phyloP scores from a whole-genome alignment of 2,888 invertebrate genomes.

The Agriotes lineatus region DNA sequence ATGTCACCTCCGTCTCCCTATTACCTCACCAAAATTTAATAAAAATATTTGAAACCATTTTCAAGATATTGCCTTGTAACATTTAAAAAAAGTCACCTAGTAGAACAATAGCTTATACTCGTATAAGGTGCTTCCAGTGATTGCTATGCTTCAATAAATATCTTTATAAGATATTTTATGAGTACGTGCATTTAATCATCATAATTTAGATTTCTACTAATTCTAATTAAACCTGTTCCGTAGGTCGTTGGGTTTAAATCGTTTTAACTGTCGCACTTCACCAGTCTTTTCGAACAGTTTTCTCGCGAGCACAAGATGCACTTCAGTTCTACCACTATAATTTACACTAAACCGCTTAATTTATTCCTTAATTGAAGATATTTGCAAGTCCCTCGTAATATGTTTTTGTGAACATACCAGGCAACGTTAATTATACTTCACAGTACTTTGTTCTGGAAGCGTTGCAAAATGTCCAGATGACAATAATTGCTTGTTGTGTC shows the following conservation, averaged over 20 bases:
- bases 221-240: slow-evolving; percentile 13
- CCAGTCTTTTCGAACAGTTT: slow-evolving; percentile 20
- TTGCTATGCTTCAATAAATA: no score
- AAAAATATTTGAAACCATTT: no score
- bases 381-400: slow-evolving; percentile 15
- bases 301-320: slow-evolving; percentile 26
- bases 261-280: slow-evolving; percentile 18
- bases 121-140: no score
- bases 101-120: no score
- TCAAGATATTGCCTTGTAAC: no score
- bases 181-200: no score
- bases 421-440: slow-evolving; percentile 16
- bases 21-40: no score
- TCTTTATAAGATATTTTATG: no score
- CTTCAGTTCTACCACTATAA: slow-evolving; percentile 18
- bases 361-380: slow-evolving; percentile 15
- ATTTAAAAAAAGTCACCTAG: no score
- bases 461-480: slow-evolving; percentile 20
- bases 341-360: slow-evolving; percentile 5
- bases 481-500: slow-evolving; percentile 32
- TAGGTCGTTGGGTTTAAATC: slow-evolving; percentile 19
- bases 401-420: slow-evolving; percentile 22
- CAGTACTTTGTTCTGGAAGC: slow-evolving; percentile 29
- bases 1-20: no score
- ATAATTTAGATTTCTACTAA: no score